Base-by-base conservation (phyloP, 2,888 invertebrate genomes). In the Platerodrilus igneus region DNA sequence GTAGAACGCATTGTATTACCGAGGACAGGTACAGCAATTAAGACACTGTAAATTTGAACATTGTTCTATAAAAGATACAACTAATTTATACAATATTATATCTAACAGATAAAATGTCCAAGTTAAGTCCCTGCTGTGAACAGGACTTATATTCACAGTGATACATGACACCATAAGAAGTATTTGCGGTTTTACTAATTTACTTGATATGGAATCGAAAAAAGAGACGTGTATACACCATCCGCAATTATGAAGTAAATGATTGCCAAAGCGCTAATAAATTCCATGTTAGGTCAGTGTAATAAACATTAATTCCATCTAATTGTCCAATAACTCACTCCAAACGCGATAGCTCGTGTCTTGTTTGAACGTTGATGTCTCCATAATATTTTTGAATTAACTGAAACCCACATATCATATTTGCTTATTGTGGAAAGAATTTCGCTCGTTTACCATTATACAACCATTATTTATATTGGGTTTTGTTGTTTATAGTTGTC, bases 281-380 rank as follows among this genome's bases (percentile, higher is more conserved):
- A 59, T 56, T 51, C 55, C 52, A 45, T 57, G 54, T 56, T 56
- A 57, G 59, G 55, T 57, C 52, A 55, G 53, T 58, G 60, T 62
- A 60, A 60, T 57, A 58, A 53, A 59, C 61, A 63, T 63, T 62
- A 59, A 62, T 62, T 60, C 56, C 50, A 47, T 48, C 57, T 63
- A 63, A 63, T 63, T 62, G 62, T 60, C 58, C 57, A 60, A 62
- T 63, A 63, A 62, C 59, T 63, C 58, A 59, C 58, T 52, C 52
- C 52, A 47, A 55, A 54, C 52, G 57, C 51, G 52, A 51, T 47
- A 55, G 57, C 57, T 62, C 62, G 62, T 62, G 62, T 57, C 55
- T 51, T 52, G 45, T 39, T 41, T 41, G 46, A 58, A 56, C 59
- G 51, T 59, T 62, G 61, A 60, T 60, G 61, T 62, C 62, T 62